Base-by-base conservation (phyloP, 2,113 vertebrate species). In the Aldabrachelys gigantea region DNA sequence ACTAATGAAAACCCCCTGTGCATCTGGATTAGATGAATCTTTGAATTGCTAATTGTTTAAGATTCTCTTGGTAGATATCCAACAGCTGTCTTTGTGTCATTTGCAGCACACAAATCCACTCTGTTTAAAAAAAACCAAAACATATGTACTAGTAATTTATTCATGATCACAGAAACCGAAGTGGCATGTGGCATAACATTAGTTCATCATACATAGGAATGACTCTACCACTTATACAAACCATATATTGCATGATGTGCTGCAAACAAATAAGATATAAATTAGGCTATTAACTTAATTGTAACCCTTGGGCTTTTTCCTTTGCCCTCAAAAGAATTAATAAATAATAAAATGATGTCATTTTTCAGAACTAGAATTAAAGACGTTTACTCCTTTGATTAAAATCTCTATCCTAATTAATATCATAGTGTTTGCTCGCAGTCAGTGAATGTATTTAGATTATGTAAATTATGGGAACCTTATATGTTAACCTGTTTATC, bases 21-120 rank as follows among this genome's bases (percentile, higher is more conserved):
- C 86, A 78, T 95, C 93, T 96, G 84, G 78, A 95, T 91, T 92
- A 91, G 95, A 95, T 96, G 89, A 83, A 78, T 94, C 65, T 96
- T 92, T 95, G 92, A 95, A 89, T 93, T 96, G 62, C 38, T 98
- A 85, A 91, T 97, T 93, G 91, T 90, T 97, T 93, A 72, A 81
- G 16, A 62, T 96, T 96, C 91, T 95, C 87, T 89, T 84, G 47
- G 41, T 53, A 90, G 91, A 94, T 92, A n/a, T 95, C 90, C 91
- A 88, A 62, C 85, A 92, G 78, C 75, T 95, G 82, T 88, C 82
- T 92, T 82, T 85, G 44, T 87, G 44, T 17, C 85, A 87, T 89
- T 91, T 93, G 90, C 62, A 84, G 27, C 87, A 89, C 82, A 79
- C 82, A 96, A 3, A 79, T 95, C 84, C 41, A 41, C n/a, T 80